These are phyloP conservation scores for Chelidonichthys spinosus DNA, from an alignment of 2,797 vertebrate genomes.

Conservation along the genomic window DNA sequence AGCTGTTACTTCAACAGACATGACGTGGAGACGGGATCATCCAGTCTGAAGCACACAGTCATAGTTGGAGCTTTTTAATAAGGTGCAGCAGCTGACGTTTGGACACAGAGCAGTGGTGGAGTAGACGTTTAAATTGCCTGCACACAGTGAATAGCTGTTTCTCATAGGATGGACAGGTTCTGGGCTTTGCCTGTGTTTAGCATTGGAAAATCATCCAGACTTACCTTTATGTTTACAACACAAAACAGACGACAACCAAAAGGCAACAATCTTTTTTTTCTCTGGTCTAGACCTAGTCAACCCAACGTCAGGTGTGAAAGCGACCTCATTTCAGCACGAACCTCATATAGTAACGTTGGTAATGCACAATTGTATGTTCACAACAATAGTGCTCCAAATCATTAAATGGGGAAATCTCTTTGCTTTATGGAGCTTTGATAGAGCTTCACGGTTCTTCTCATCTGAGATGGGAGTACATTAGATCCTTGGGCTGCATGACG, in stretches of 20 bases:
- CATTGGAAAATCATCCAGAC: neutral
- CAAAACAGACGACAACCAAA: neutral
- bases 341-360: neutral
- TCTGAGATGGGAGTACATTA: too few relatives aligned
- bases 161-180: constrained; percentile 7
- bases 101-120: neutral
- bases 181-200: neutral
- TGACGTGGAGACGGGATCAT: neutral
- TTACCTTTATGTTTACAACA: neutral
- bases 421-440: too few relatives aligned
- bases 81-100: neutral
- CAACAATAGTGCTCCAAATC: too few relatives aligned
- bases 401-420: too few relatives aligned
- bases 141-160: neutral
- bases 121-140: neutral
- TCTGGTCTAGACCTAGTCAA: neutral
- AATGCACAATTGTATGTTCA: neutral
- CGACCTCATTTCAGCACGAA: neutral
- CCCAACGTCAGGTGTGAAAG: neutral
- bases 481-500: too few relatives aligned
- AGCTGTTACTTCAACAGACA: neutral
- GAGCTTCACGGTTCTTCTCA: too few relatives aligned
- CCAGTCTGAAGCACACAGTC: neutral
- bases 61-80: neutral
- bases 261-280: neutral